Evolutionary conservation across 1,140 invertebrate species (phyloP).

Genomic region (Bradynema listronoti): DNA sequence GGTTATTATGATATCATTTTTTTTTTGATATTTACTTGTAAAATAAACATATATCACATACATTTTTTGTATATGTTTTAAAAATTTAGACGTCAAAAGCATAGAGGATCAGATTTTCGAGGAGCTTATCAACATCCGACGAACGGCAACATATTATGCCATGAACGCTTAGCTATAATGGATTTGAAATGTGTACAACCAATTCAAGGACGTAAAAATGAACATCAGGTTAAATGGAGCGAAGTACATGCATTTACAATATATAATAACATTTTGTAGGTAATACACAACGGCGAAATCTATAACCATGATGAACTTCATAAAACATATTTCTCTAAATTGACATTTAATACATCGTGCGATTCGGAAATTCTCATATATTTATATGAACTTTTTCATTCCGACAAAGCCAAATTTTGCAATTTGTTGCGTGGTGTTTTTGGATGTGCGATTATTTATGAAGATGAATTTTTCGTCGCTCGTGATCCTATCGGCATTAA

Average conservation of each 20-base stretch:
- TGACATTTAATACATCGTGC: conserved; percentile 35
- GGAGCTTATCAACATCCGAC: conserved; percentile 44
- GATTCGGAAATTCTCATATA: conserved; percentile 44
- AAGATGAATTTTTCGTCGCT: conserved; percentile 53
- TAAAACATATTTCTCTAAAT: conserved; percentile 34
- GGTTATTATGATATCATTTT: too few relatives aligned
- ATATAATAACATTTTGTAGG: conserved; percentile 36
- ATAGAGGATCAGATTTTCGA: conserved; percentile 50
- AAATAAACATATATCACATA: too few relatives aligned
- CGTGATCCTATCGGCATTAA: conserved; percentile 50
- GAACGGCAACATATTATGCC: conserved; percentile 53
- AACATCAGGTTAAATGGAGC: conserved; percentile 40
- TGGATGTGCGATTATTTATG: conserved; percentile 50
- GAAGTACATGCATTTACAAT: background rate
- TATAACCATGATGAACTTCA: conserved; percentile 49
- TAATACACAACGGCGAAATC: conserved; percentile 57
- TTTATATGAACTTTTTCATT: conserved; percentile 47
- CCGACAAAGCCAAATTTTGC: conserved; percentile 37
- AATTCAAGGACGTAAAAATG: conserved; percentile 32
- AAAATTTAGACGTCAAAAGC: conserved; percentile 41
- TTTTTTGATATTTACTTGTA: too few relatives aligned
- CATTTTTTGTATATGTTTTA: too few relatives aligned
- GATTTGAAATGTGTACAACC: conserved; percentile 48
- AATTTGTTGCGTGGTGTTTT: conserved; percentile 52
- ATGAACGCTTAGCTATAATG: conserved; percentile 55